Evolutionary conservation across 2,797 vertebrate species (phyloP), one percentile per base, ranked within the genome.

Genomic region (Hylomyscus alleni): DNA sequence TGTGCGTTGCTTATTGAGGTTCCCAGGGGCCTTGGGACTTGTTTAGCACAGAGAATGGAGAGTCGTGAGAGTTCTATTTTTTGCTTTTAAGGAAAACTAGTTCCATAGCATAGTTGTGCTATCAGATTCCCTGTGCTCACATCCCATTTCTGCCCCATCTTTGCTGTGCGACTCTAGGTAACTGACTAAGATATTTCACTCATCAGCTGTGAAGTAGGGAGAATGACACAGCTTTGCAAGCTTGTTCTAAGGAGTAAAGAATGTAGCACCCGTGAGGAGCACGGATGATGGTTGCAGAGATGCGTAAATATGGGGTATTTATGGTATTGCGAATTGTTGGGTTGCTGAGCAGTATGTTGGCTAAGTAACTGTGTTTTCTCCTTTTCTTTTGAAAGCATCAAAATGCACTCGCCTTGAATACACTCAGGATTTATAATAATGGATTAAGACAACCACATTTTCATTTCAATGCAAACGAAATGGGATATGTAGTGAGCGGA

Each of bases 391-490:
- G 93, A 22, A 97, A 98, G 98, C 98, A 98, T 14, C 96, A 97
- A 76, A 96, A 98, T 44, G 76, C 97, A 0, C 98, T 99, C 0
- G 98, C 97, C 29, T 96, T 98, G 54, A 98, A 94, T 20, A 98
- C 98, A 13, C 97, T 98, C 15, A 44, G 96, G 62, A 98, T 98
- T 91, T 97, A 90, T 95, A 98, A 95, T 86, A 98, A 98, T 5
- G 95, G 92, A 26, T 81, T 98, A 85, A 89, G 98, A 13, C 98
- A 98, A 37, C 98, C 98, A 20, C 98, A 99, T 80, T 98, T 98
- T 95, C 98, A 98, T 92, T 98, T 98, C 96, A 99, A 99, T 31
- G 98, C 98, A 67, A 98, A 99, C 9, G 98, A 99, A 96, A 98
- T 98, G 98, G 98, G 98, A 44, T 99, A 98, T 0, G 98, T 98